These are phyloP conservation scores for Apotomis turbidana DNA, from an alignment of 2,888 invertebrate species.

Conservation along the genomic window DNA sequence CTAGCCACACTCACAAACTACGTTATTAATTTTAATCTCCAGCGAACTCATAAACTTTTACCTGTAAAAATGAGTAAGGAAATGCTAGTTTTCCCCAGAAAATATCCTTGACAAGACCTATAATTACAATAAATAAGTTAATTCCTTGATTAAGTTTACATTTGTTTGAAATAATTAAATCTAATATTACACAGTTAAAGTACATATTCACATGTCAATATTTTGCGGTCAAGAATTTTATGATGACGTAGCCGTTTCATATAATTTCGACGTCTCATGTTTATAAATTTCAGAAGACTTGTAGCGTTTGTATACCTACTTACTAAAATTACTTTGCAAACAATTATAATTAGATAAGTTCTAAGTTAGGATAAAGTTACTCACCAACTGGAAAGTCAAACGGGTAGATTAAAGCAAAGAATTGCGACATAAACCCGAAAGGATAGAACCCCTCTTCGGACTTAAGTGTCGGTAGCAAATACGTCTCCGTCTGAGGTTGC, in stretches of 20 bases:
- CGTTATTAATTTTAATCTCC: neutral
- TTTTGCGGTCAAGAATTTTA: no score
- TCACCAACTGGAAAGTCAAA: slow-evolving; percentile 87
- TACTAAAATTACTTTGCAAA: neutral
- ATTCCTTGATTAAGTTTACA: no score
- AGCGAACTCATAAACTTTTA: slow-evolving; percentile 48
- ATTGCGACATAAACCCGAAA: slow-evolving; percentile 85
- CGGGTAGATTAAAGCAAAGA: slow-evolving; percentile 86
- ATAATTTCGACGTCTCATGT: no score
- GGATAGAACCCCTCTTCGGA: slow-evolving; percentile 85
- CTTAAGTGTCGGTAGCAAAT: slow-evolving; percentile 80
- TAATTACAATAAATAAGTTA: slow-evolving; percentile 42
- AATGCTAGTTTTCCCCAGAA: slow-evolving; percentile 76
- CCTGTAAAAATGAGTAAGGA: slow-evolving; percentile 78
- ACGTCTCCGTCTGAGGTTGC: slow-evolving; percentile 75
- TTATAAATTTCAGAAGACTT: no score
- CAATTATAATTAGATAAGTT: neutral
- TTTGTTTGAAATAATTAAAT: no score
- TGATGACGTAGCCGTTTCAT: no score
- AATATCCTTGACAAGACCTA: slow-evolving; percentile 77
- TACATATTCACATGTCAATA: neutral
- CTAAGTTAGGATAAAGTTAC: slow-evolving; percentile 48
- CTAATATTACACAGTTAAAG: no score
- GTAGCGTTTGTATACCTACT: no score
- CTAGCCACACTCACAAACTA: slow-evolving; percentile 1